These are phyloP conservation scores for Gymnoscelis rufifasciata DNA, from an alignment of 2,888 invertebrate species.

Conservation along the genomic window DNA sequence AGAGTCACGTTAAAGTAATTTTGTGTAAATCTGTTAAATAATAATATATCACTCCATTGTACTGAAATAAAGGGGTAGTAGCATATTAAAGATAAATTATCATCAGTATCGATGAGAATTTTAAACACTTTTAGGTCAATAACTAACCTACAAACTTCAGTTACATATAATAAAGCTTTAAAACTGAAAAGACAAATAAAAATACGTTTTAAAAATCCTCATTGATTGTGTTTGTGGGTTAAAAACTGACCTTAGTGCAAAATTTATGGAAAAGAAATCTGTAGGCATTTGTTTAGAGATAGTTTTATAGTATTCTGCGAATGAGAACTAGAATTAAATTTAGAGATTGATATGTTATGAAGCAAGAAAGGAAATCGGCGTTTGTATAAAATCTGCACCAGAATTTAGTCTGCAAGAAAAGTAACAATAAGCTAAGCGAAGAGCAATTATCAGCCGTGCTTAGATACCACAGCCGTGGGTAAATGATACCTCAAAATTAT, in stretches of 20 bases:
- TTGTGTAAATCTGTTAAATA: constrained; percentile 46
- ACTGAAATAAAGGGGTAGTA: constrained; percentile 29
- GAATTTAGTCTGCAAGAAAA: constrained; percentile 48
- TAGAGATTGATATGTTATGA: not conserved
- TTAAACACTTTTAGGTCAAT: constrained; percentile 13
- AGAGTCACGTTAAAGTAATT: constrained; percentile 36
- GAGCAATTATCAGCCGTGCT: constrained; percentile 67
- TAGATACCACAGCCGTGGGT: constrained; percentile 51
- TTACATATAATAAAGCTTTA: too few relatives aligned
- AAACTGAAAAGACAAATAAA: too few relatives aligned
- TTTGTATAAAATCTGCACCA: constrained; percentile 56
- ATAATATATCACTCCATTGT: constrained; percentile 38
- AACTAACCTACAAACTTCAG: not conserved
- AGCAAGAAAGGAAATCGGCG: not conserved
- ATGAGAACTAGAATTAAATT: too few relatives aligned
- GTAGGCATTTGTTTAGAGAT: too few relatives aligned
- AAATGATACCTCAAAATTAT: constrained; percentile 74
- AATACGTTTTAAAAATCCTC: too few relatives aligned
- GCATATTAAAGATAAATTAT: constrained; percentile 29
- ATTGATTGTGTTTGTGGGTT: too few relatives aligned
- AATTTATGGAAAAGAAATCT: too few relatives aligned
- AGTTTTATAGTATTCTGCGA: too few relatives aligned
- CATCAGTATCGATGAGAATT: constrained; percentile 45
- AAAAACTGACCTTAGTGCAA: too few relatives aligned
- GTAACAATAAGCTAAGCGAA: constrained; percentile 70